Base-by-base conservation (phyloP, 2,888 invertebrate species). In the Sphinx pinastri region DNA sequence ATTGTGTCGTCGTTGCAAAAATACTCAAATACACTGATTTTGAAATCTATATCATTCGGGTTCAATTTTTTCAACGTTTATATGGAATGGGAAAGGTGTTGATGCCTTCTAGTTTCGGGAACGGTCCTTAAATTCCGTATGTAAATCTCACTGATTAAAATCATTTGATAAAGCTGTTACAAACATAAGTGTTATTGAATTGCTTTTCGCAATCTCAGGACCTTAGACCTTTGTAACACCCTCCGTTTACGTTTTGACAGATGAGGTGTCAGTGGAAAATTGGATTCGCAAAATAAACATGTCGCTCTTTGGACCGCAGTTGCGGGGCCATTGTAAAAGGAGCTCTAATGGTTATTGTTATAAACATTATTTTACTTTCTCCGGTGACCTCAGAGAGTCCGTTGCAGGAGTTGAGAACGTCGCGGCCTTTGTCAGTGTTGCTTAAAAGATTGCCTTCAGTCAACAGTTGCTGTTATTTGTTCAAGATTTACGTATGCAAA, bases 261-360 rank as follows among this genome's bases (percentile, higher is more conserved):
- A 90, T 91, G 88, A 90, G 86, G 89, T 90, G 93, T 92, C 93
- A 91, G 90, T 87, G 89, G 88, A 92, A 93, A 94, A 93, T 93
- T 93, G 93, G 93, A 93, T 93, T 92, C 79, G 88, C 88, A 91
- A 91, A 91, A 91, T 90, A 93, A 93, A 94, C 89, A 92, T 88
- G 88, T 89, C 90, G 84, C 83, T 86, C 79, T 81, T 80, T 76
- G 75, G 72, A 74, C 68, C 78, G 76, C 79, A 79, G n/a, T 71
- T 49, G 4, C 49, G n/a, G 47, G 6, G n/a, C 25, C 55, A 69
- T 69, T 54, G 59, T 55, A 81, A 77, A 78, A 68, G 72, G 54
- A 66, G 73, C 80, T 78, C 72, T 84, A 78, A 68, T 12, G 0
- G n/a, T 31, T n/a, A 11, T 60, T 63, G 63, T 63, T 19, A 63